Percentiles rank a stretch among this genome's conserved stretches.
phyloP scores from a whole-genome alignment of 2,888 invertebrate species.

The Nezara viridula region DNA sequence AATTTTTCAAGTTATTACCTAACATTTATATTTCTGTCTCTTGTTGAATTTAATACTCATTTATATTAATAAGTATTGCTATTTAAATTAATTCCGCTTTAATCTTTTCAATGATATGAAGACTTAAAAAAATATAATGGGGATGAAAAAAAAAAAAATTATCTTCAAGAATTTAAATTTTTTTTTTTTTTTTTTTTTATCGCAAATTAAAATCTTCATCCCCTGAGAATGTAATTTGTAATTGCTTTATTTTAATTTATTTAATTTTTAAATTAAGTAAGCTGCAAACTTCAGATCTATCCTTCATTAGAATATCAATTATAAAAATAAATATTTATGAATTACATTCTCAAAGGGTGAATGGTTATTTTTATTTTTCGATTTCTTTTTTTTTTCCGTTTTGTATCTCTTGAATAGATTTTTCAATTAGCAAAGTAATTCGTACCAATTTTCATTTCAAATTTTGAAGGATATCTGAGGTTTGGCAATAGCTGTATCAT shows the following conservation, averaged over 20 bases:
- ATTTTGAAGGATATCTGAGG: constrained; percentile 46
- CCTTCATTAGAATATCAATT: constrained; percentile 6
- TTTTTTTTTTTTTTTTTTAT: neutral
- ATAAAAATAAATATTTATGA: neutral
- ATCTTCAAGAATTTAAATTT: neutral
- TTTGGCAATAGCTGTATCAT: neutral
- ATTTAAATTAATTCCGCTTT: neutral
- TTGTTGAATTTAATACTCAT: no score
- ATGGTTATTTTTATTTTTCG: neutral
- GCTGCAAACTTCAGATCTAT: constrained; percentile 47
- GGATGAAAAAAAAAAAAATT: constrained; percentile 8
- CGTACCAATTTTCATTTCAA: neutral
- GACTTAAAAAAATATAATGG: neutral
- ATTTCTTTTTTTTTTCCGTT: neutral
- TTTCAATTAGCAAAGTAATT: neutral
- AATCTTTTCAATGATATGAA: neutral
- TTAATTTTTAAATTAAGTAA: constrained; percentile 36
- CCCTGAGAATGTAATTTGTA: constrained; percentile 45
- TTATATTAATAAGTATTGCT: no score
- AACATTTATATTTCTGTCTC: no score
- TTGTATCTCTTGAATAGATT: neutral
- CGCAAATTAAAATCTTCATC: constrained; percentile 18
- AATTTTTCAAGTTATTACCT: no score
- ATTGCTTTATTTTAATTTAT: constrained; percentile 18
- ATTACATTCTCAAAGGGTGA: constrained; percentile 38